Conservation (phyloP, 1,140 invertebrate species). For the Ericerus pela region DNA sequence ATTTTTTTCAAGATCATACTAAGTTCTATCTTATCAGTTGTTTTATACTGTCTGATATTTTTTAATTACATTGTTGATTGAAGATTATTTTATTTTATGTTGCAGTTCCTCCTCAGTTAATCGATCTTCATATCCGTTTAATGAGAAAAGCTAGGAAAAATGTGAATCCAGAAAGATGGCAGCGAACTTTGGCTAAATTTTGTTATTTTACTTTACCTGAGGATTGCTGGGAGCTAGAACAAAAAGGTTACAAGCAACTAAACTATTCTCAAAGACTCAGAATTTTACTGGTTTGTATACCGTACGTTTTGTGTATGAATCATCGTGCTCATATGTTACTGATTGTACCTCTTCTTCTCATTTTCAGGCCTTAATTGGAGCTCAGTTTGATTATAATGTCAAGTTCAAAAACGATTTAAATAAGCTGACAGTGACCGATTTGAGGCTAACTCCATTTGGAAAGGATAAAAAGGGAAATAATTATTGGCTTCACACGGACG, state of each 20-base stretch:
- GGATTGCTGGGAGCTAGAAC: conserved; percentile 91
- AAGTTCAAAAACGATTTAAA: conserved; percentile 90
- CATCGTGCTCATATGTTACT: no score
- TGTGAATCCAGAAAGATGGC: conserved; percentile 77
- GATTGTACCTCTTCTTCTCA: conserved; percentile 20
- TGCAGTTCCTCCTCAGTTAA: conserved; percentile 60
- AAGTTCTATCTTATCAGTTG: background rate
- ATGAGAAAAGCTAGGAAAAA: conserved; percentile 72
- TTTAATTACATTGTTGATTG: background rate
- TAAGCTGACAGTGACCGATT: conserved; percentile 54
- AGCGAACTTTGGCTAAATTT: conserved; percentile 75
- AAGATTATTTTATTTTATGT: conserved; percentile 24
- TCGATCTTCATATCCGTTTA: conserved; percentile 77
- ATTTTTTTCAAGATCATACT: background rate
- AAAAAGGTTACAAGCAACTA: conserved; percentile 88
- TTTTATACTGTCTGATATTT: background rate
- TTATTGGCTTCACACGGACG: conserved; percentile 88
- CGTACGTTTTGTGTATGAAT: background rate
- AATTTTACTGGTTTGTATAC: conserved; percentile 55
- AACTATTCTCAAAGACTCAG: conserved; percentile 72
- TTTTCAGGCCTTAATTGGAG: conserved; percentile 69
- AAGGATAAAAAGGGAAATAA: conserved; percentile 72
- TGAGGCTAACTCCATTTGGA: conserved; percentile 75
- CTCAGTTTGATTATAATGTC: conserved; percentile 84
- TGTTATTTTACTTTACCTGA: conserved; percentile 70